Evolutionary conservation across 2,888 invertebrate species (phyloP), one percentile per base, ranked within the genome.

Genomic region (Zele albiditarsus): DNA sequence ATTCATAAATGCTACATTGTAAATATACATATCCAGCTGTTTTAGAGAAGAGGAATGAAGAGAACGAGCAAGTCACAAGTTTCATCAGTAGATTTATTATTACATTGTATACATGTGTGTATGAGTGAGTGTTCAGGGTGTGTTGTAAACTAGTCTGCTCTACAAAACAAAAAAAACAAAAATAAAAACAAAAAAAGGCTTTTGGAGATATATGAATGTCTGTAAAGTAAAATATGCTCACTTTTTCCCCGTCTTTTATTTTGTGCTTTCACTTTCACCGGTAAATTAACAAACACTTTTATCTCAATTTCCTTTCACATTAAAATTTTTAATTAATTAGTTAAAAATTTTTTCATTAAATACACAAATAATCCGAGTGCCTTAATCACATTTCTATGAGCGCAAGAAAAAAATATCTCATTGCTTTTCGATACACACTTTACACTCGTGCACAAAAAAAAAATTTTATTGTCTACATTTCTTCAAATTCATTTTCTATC

Each of bases 361-460:
- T 66, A 75, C 75, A 75, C 71, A 76, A 60, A 27, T 27, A 27
- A 82, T 82, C 82, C 83, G 84, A 85, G 86, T 86, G 86, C 85
- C 86, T 86, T 86, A 84, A 83, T 73, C 42, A 12, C 23, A 76
- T 71, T 63, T 33, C 23, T 31, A 8, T 67, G 10, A 57, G 3
- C 31, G 68, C 67, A 72, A 67, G 65, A 76, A 76, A 65, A 72
- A 67, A 71, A 71, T 65, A 53, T 42, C n/a, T 69, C 8, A n/a
- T 14, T 33, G 60, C 28, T 16, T 16, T 53, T 33, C 23, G 20
- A 14, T 4, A 38, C 12, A 38, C 8, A 12, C 12, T 38, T 8
- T 38, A 49, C 14, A 49, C 31, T 67, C 46, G 33, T 23, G 38
- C 8, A 38, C 12, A 12, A 38, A 38, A 38, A 38, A 2, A 12